phyloP scores from a whole-genome alignment of 2,888 invertebrate species.

The Baccha elongata region DNA sequence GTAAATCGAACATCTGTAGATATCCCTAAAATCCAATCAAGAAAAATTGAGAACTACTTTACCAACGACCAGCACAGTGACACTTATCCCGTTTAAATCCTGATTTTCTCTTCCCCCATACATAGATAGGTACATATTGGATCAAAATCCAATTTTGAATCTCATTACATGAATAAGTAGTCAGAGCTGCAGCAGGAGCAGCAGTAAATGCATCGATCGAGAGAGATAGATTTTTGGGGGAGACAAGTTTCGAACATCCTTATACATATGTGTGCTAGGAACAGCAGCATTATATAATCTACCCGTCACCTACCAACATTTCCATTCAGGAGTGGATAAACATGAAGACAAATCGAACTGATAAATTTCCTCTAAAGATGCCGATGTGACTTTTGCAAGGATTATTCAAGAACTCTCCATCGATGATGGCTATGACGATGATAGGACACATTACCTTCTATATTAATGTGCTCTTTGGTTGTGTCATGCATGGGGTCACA shows the following conservation, averaged over 20 bases:
- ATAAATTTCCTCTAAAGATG: constrained; percentile 24
- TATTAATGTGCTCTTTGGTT: neutral
- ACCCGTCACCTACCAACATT: constrained; percentile 40
- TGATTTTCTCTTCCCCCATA: neutral
- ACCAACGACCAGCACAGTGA: constrained; percentile 12
- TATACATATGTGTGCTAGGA: neutral
- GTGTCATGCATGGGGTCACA: neutral
- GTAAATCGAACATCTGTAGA: neutral
- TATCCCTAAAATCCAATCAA: constrained; percentile 30
- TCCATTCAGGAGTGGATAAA: constrained; percentile 46
- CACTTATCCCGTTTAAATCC: constrained; percentile 7
- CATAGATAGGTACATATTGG: too few species aligned
- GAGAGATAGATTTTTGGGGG: neutral
- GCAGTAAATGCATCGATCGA: neutral
- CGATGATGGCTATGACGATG: constrained; percentile 24
- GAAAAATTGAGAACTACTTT: constrained; percentile 29
- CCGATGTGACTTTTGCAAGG: constrained; percentile 27
- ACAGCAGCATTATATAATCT: constrained; percentile 25
- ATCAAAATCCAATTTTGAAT: constrained; percentile 61
- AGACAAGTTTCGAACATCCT: constrained; percentile 29
- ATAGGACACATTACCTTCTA: constrained; percentile 32
- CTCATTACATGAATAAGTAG: constrained; percentile 42
- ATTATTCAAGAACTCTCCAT: constrained; percentile 31
- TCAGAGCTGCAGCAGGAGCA: constrained; percentile 1
- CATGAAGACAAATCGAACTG: constrained; percentile 29